A percentile compares a stretch with the other conserved stretches of the same genome.
These are phyloP conservation scores for Andrena haemorrhoa DNA, from an alignment of 2,888 invertebrate species.

Conservation along the genomic window DNA sequence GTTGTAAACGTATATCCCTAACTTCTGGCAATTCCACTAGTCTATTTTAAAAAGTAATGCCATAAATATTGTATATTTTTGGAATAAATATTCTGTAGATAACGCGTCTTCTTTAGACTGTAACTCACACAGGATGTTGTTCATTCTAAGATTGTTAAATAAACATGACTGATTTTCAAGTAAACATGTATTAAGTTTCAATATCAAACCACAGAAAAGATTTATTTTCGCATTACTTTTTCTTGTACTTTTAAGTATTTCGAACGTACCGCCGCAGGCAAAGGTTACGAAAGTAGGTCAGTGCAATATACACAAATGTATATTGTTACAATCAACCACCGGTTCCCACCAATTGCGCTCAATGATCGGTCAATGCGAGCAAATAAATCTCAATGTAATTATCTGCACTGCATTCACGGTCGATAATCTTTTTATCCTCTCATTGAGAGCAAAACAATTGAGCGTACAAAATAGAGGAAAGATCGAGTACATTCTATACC, in stretches of 20 bases:
- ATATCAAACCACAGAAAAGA: neutral
- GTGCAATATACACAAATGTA: neutral
- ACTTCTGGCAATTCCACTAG: neutral
- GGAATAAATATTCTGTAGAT: conserved; percentile 52
- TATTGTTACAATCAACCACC: neutral
- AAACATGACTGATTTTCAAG: conserved; percentile 34
- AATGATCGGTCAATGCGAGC: neutral
- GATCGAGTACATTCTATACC: neutral
- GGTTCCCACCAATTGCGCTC: neutral
- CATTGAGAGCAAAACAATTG: neutral
- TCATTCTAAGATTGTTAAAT: conserved; percentile 35
- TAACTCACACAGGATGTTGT: neutral
- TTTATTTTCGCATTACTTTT: neutral
- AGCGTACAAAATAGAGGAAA: neutral
- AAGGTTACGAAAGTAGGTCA: neutral
- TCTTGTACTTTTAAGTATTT: neutral
- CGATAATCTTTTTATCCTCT: neutral
- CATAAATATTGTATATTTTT: conserved; percentile 59
- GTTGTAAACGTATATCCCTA: neutral
- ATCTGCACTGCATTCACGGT: neutral
- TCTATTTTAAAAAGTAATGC: conserved; percentile 9
- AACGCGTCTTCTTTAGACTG: neutral
- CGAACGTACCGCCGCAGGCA: neutral
- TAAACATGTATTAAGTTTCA: neutral
- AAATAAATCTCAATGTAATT: neutral